Evolutionary conservation across 2,888 invertebrate species (phyloP), one percentile per base, ranked within the genome.

Genomic region (Cylloceria caligata): DNA sequence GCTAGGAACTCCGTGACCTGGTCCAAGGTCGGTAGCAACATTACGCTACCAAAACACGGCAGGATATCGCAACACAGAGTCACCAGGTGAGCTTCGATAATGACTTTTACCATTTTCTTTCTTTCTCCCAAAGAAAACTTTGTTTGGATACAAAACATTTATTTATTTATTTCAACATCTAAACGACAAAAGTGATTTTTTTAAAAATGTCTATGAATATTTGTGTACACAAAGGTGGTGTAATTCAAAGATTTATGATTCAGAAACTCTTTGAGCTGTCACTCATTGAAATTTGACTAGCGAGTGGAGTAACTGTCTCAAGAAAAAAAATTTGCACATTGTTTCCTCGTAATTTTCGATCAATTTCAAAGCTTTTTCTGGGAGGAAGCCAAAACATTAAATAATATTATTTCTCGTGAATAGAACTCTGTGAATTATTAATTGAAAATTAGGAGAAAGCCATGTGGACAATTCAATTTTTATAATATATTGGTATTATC

Each of bases 1-100:
- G 96, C 96, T 6, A 94, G 94, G 80, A 96, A 95, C 89, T 96
- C 96, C 87, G 95, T 96, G 16, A 94, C 94, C n/a, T 97, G 96
- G 96, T 93, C 93, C 87, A 95, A 95, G 89, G 93, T 94, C 55
- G 94, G 94, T 88, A 94, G 94, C 60, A 96, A 96, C 90, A 93
- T 92, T 62, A 92, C 93, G 0, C 83, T 89, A 34, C 93, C 93
- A 3, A 88, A 90, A 69, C 90, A 92, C 60, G 93, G 93, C 45
- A 92, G 93, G 71, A 88, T 94, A 69, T 88, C 89, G 4, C 93
- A 94, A 85, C 90, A 93, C 84, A 92, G 92, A 87, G 93, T 93
- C 57, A 91, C 92, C 75, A 93, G 94, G 94, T 94, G 88, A 88
- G 87, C 80, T 19, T 47, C 24, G 3, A 19, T 21, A 21, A 55